Evolutionary conservation across 2,113 vertebrate genomes (phyloP), one percentile per base, ranked within the genome.

Genomic region (Rhabdornis inornatus): DNA sequence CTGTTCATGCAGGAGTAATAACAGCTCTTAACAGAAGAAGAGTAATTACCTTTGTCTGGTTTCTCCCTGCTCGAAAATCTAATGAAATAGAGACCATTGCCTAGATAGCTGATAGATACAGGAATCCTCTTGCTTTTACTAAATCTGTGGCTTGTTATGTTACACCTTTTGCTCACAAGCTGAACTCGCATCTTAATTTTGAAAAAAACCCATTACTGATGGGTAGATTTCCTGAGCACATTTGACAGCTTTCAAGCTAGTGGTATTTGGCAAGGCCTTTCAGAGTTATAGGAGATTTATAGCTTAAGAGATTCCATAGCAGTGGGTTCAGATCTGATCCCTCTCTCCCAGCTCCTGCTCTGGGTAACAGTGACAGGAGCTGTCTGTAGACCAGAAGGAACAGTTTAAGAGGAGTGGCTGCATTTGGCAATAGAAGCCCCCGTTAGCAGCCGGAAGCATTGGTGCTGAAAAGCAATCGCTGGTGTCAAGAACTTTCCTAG

Each of bases 401-500:
- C 95, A 92, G 95, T 95, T 96, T 86, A 89, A 94, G 93, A 96
- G 91, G 92, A 90, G 96, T 97, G 97, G 94, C 91, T 96, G 96
- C 94, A 25, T 95, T 97, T 97, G 97, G 97, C 98, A 96, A 90
- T 87, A 96, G 97, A 96, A 97, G 90, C 92, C 96, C 98, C 98
- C 56, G 97, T 98, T 98, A 98, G 98, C 98, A 98, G 98, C 96
- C 96, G 96, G 98, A 99, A 98, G 98, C 98, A 98, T 94, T 96
- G 97, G 98, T 98, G 99, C 98, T 99, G 98, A 99, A 99, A 99
- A 99, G 98, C 98, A 98, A 98, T 98, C 94, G 95, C 98, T 98
- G 96, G 98, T 99, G 98, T 99, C 98, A 98, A 98, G 98, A 99
- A 98, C 98, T 98, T 98, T 98, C 98, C 98, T 98, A 98, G 98